These are phyloP conservation scores for Synergus gifuensis DNA, from an alignment of 2,888 invertebrate genomes.

Conservation along the genomic window DNA sequence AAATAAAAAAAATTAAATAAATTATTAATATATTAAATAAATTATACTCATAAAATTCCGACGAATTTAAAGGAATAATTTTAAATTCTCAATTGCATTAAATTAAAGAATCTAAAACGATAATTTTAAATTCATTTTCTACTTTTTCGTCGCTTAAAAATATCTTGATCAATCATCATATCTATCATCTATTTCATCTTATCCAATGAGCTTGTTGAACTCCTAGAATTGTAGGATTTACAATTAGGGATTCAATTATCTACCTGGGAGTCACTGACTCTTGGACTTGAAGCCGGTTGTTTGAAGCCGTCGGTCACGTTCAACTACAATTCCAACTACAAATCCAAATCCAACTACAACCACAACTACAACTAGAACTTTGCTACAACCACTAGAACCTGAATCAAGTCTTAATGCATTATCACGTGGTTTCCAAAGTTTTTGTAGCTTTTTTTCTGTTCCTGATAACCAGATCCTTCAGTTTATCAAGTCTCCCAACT, in stretches of 20 bases:
- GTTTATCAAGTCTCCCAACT: background rate
- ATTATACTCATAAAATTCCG: too few species aligned
- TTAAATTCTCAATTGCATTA: too few species aligned
- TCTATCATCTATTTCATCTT: background rate
- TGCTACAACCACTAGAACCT: background rate
- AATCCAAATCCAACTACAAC: too few species aligned
- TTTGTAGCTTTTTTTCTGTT: background rate
- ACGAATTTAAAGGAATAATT: too few species aligned
- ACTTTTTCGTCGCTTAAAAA: too few species aligned
- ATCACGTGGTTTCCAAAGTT: background rate
- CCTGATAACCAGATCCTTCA: background rate
- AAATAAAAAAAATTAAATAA: too few species aligned
- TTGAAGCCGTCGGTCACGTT: constrained; percentile 9
- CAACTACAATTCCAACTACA: background rate
- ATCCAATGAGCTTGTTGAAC: constrained; percentile 16
- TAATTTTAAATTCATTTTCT: too few species aligned
- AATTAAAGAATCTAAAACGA: too few species aligned
- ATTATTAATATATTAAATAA: too few species aligned
- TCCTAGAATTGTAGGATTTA: background rate
- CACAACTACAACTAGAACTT: too few species aligned
- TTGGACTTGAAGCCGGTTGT: background rate
- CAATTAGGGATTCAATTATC: background rate
- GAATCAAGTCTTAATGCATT: background rate
- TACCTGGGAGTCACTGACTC: constrained; percentile 15
- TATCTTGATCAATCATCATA: too few species aligned